These are phyloP conservation scores for Leptopilina syphax DNA, from an alignment of 2,888 invertebrate genomes.

Conservation along the genomic window DNA sequence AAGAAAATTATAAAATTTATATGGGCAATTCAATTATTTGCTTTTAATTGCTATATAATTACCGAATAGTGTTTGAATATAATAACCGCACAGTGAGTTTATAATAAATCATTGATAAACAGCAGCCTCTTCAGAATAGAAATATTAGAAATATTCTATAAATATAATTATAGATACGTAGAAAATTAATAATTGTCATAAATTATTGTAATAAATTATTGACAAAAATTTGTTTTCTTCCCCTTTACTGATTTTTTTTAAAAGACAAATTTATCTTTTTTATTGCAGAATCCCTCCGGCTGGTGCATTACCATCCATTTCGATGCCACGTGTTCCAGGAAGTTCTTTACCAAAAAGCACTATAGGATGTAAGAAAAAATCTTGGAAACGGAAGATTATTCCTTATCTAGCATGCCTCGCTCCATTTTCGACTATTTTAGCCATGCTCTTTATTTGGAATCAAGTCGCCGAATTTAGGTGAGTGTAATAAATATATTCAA, in stretches of 20 bases:
- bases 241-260: not conserved
- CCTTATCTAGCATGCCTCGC: slow-evolving; percentile 86
- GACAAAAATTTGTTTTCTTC: not conserved
- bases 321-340: slow-evolving; percentile 45
- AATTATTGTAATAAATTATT: not conserved
- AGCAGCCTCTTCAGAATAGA: no score
- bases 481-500: slow-evolving; percentile 55
- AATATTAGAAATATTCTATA: no score
- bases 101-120: not conserved
- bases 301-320: slow-evolving; percentile 46
- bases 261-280: slow-evolving; percentile 16
- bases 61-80: no score
- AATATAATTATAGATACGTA: no score
- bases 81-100: no score
- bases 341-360: slow-evolving; percentile 48
- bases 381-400: slow-evolving; percentile 78
- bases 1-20: slow-evolving; percentile 1
- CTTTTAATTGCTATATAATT: no score
- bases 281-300: slow-evolving; percentile 63
- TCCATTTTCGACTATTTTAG: slow-evolving; percentile 89
- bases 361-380: slow-evolving; percentile 64
- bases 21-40: not conserved
- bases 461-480: slow-evolving; percentile 85
- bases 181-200: no score
- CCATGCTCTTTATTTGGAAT: slow-evolving; percentile 87